Base-by-base conservation (phyloP, 2,797 vertebrate genomes). In the Thamnophis elegans region DNA sequence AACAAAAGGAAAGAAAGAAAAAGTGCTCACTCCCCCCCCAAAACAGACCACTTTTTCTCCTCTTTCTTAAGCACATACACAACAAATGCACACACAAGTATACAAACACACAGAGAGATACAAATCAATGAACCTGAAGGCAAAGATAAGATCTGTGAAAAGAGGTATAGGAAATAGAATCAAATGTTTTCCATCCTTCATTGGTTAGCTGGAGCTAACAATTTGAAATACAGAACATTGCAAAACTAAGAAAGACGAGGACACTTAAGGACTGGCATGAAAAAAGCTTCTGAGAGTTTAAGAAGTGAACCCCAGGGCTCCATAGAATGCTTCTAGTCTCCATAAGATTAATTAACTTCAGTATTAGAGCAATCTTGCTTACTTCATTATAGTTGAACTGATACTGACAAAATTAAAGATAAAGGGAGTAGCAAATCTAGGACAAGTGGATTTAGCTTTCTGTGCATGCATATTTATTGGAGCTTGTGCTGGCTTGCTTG, bases 401-500 rank as follows among this genome's bases (percentile, higher is more conserved):
- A 95, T 95, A 94, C 91, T 3, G 51, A 73, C 94, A 94, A 36
- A 95, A 94, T 26, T 58, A 60, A 92, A 95, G 88, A 94, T 95
- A 96, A 94, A 95, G 92, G 91, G 11, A 59, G 90, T 73, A 96
- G 88, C 89, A 90, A 88, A 89, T 91, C 18, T 90, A 95, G 92
- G 94, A 10, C 85, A 51, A 95, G 47, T 89, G 5, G 2, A 93
- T 95, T 94, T 94, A 95, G 60, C 92, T 56, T 92, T 93, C 91
- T 62, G 87, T 1, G 2, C 36, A 88, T 91, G 42, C 91, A 95
- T 96, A 96, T 97, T 97, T 96, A 95, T 95, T 94, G 89, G 16
- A 8, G 32, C 18, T 78, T 36, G 68, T 78, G 8, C 18, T 78
- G 68, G 36, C 20, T 78, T 78, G 36, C 36, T 94, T 95, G 89